phyloP scores from a whole-genome alignment of 2,888 invertebrate genomes.

The Diplolepis rosae region DNA sequence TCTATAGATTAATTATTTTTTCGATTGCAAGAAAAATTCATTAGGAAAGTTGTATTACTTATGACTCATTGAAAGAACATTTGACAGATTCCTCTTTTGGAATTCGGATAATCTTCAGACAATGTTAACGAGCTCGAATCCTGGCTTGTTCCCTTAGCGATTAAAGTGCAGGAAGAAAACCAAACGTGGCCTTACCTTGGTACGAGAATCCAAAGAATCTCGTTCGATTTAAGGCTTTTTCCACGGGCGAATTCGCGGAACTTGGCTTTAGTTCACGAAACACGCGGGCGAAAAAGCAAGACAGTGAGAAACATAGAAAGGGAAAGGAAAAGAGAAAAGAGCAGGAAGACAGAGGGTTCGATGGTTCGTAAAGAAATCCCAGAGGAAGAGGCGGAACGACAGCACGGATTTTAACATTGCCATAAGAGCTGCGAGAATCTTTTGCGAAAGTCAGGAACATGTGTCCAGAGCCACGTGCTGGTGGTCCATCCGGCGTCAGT shows the following conservation, averaged over 20 bases:
- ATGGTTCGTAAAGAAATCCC: conserved; percentile 3
- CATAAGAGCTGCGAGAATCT: background rate
- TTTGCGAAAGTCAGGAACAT: conserved; percentile 28
- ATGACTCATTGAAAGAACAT: background rate
- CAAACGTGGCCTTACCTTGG: conserved; percentile 22
- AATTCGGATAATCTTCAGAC: conserved; percentile 27
- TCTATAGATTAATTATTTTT: too few relatives aligned
- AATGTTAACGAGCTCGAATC: conserved; percentile 21
- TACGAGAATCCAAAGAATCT: conserved; percentile 42
- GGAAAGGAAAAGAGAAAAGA: conserved; percentile 1
- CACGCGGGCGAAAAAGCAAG: conserved; percentile 6
- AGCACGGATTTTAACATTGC: conserved; percentile 9
- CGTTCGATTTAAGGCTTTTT: conserved; percentile 44
- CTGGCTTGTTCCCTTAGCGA: conserved; percentile 15
- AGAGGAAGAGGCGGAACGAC: background rate
- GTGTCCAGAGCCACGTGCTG: conserved; percentile 55
- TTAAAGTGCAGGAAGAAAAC: conserved; percentile 31
- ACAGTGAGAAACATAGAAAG: conserved; percentile 1
- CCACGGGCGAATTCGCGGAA: conserved; percentile 38
- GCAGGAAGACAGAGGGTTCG: conserved; percentile 15
- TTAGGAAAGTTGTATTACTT: background rate
- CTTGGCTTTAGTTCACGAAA: conserved; percentile 31
- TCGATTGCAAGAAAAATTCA: too few relatives aligned
- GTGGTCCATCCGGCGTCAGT: conserved; percentile 55
- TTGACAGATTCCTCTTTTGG: background rate